Conservation (phyloP, 1,140 invertebrate species). For the Reticulitermes speratus region DNA sequence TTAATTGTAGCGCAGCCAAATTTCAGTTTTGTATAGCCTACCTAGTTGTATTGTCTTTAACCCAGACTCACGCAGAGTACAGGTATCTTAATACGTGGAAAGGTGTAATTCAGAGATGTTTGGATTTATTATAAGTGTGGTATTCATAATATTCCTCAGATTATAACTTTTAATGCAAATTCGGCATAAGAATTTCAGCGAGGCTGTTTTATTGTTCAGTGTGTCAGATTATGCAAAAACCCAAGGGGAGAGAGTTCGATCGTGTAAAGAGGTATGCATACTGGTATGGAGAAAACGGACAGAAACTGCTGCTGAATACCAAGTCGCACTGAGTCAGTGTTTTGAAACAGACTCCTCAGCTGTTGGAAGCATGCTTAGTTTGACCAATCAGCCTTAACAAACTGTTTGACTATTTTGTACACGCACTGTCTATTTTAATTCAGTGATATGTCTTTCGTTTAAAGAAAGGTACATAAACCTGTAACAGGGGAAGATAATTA, state of each 20-base stretch:
- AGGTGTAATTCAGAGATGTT: background rate
- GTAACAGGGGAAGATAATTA: too few relatives aligned
- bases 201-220: background rate
- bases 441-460: background rate
- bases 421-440: background rate
- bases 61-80: background rate
- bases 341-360: background rate
- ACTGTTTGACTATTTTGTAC: background rate
- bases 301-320: background rate
- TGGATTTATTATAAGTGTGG: background rate
- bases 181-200: background rate
- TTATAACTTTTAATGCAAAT: background rate
- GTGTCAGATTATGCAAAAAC: background rate
- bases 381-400: background rate
- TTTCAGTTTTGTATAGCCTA: too few relatives aligned
- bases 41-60: too few relatives aligned
- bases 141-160: background rate
- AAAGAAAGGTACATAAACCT: too few relatives aligned
- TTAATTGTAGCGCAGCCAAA: too few relatives aligned
- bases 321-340: slow-evolving; percentile 4
- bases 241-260: background rate
- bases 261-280: background rate
- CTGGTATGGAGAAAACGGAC: background rate
- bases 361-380: background rate
- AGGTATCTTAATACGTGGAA: background rate